These are phyloP conservation scores for Brachionus rubens DNA, from an alignment of 1,140 invertebrate genomes.

Conservation along the genomic window DNA sequence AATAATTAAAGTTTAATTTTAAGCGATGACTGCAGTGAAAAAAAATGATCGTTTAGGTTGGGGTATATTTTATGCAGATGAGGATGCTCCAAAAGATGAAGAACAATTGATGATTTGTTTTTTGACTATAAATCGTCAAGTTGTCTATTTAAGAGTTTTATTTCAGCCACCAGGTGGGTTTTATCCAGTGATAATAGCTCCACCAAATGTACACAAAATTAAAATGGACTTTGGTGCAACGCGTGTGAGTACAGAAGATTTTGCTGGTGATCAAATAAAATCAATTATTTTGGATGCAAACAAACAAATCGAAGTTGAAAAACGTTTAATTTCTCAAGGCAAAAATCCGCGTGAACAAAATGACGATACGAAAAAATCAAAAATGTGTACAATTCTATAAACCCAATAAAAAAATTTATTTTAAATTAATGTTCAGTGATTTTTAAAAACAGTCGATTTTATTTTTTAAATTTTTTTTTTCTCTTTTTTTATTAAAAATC, in stretches of 20 bases:
- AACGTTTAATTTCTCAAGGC: constrained; percentile 39
- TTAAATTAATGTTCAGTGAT: no score
- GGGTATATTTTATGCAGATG: constrained; percentile 52
- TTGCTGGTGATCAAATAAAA: constrained; percentile 46
- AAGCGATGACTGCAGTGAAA: constrained; percentile 38
- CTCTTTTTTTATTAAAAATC: no score
- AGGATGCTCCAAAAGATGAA: constrained; percentile 48
- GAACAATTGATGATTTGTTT: constrained; percentile 56
- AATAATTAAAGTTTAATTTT: not conserved
- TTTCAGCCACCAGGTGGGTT: constrained; percentile 56
- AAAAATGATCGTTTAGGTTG: constrained; percentile 52
- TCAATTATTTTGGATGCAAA: constrained; percentile 44
- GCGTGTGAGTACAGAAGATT: constrained; percentile 36
- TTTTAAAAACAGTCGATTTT: no score
- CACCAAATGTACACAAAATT: constrained; percentile 46
- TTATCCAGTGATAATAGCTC: constrained; percentile 53
- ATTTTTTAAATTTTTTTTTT: no score
- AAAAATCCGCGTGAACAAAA: constrained; percentile 46
- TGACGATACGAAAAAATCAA: constrained; percentile 32
- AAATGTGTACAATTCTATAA: constrained; percentile 46
- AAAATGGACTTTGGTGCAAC: constrained; percentile 47
- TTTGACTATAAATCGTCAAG: constrained; percentile 54
- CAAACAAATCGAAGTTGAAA: constrained; percentile 45
- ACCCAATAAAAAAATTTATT: not conserved
- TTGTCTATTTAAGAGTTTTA: constrained; percentile 53